Evolutionary conservation across 2,888 invertebrate species (phyloP), one percentile per base, ranked within the genome.

Genomic region (Eudasyphora cyanicolor): DNA sequence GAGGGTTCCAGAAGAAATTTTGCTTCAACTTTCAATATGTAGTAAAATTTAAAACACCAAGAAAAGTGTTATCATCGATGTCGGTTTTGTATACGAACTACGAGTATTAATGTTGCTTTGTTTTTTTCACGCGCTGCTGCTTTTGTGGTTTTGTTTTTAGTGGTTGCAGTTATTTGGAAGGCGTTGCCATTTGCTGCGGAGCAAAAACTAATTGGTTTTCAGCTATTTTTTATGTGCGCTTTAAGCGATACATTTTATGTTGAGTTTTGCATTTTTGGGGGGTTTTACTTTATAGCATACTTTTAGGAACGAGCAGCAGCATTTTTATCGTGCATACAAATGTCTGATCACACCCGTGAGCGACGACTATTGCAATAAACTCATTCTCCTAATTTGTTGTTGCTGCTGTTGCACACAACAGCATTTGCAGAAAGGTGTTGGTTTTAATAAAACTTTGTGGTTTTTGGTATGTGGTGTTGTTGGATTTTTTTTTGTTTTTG

Each of bases 151-250:
- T 60, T 19, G 75, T 45, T 81, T 71, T 71, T 71, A 78, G 77
- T 60, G 83, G 62, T 64, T 83, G 77, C 80, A 71, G 70, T 71
- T 81, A 81, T 80, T 80, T 78, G 75, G 38, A 64, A 71, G 80
- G 83, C 35, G 80, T 77, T 83, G 49, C 62, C 77, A n/a, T 51
- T 69, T 70, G 51, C 70, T 82, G 71, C 69, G 14, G 38, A 71
- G 77, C 38, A 64, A 71, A 78, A 84, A 78, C 75, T 84, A 84
- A 84, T 84, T 84, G 83, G 77, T 78, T 84, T 81, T 80, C 29
- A 76, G 78, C 78, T 81, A 73, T 38, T 78, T 84, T 42, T 78
- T 84, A 64, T 78, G 38, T 42, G 24, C 49, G 57, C 74, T 64
- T 74, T 45, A 74, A 74, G 79, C 80, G 35, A 45, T 80, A 57